Percentiles rank a stretch among this genome's conserved stretches.
phyloP scores from a whole-genome alignment of 2,797 vertebrate genomes.

The Paramormyrops hopkinsi region DNA sequence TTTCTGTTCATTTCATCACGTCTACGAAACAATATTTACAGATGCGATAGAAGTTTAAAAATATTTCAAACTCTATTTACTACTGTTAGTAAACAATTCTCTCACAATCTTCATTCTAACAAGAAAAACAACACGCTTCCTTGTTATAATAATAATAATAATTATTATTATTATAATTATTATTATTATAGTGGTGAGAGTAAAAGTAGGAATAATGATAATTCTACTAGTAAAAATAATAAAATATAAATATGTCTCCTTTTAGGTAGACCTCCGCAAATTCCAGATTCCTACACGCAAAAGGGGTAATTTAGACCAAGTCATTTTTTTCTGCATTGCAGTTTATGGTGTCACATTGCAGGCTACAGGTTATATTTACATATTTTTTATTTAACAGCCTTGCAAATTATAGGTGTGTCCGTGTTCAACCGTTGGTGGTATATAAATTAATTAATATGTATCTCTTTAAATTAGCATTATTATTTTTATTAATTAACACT shows the following conservation, averaged over 20 bases:
- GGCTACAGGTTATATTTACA: not conserved
- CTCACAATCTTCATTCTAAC: not conserved
- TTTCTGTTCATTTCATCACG: not conserved
- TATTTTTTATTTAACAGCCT: not conserved
- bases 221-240: not conserved
- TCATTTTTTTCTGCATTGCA: not conserved
- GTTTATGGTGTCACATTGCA: not conserved
- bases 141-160: not conserved
- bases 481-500: not conserved
- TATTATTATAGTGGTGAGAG: not conserved
- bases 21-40: not conserved
- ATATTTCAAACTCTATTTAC: not conserved
- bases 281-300: not conserved
- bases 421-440: not conserved
- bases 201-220: not conserved
- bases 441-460: not conserved
- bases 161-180: not conserved
- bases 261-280: not conserved
- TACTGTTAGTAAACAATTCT: not conserved
- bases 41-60: not conserved
- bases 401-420: not conserved
- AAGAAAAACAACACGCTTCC: not conserved
- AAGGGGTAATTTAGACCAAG: not conserved
- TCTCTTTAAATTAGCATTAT: not conserved
- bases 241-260: not conserved